These are phyloP conservation scores for Muricea muricata DNA, from an alignment of 92 coral and sea anemone genomes.

Conservation along the genomic window DNA sequence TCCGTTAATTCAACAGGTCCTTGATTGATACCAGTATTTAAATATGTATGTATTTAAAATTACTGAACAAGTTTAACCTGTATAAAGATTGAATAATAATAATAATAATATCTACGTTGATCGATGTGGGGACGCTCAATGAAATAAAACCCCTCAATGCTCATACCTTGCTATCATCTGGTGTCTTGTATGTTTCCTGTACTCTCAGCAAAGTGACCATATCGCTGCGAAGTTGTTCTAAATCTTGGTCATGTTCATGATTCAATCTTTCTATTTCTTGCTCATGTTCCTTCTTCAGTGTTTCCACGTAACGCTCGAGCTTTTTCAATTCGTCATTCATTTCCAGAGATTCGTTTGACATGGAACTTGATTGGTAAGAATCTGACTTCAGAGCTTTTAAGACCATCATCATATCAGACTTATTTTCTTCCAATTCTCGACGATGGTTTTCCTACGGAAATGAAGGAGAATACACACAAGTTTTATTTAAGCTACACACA, in stretches of 20 bases:
- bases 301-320: slow-evolving; percentile 47
- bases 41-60: too few species aligned
- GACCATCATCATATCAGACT: slow-evolving; percentile 98
- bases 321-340: slow-evolving; percentile 72
- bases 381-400: slow-evolving; percentile 94
- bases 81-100: too few species aligned
- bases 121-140: too few species aligned
- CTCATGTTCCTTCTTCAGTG: slow-evolving; percentile 75
- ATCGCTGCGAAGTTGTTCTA: slow-evolving; percentile 53
- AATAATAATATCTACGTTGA: too few species aligned
- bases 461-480: not conserved
- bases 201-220: slow-evolving; percentile 36
- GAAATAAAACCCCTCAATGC: too few species aligned
- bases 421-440: slow-evolving; percentile 90
- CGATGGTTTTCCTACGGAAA: slow-evolving; percentile 83
- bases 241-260: slow-evolving; percentile 70
- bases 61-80: too few species aligned
- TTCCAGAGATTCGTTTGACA: slow-evolving; percentile 55
- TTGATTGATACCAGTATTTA: too few species aligned
- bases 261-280: slow-evolving; percentile 70
- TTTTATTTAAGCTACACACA: not conserved
- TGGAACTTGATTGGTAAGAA: slow-evolving; percentile 68
- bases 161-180: slow-evolving; percentile 1
- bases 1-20: too few species aligned
- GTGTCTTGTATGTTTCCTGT: slow-evolving; percentile 24